Evolutionary conservation across 2,797 vertebrate genomes (phyloP).

Genomic region (Cryptoprocta ferox): DNA sequence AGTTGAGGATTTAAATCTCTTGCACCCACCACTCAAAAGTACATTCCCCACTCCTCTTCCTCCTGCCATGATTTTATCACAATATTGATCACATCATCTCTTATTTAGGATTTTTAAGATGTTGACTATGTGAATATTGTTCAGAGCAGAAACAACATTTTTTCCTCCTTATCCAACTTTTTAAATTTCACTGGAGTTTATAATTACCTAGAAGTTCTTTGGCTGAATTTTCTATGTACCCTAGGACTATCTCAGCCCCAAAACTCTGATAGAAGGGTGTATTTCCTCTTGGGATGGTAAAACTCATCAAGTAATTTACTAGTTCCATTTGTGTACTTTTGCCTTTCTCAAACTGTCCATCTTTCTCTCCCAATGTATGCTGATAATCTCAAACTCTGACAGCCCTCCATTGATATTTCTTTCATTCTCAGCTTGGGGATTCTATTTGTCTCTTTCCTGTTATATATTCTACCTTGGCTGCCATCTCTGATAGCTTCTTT

Average conservation of each 20-base stretch:
- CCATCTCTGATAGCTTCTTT: neutral
- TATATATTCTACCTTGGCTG: neutral
- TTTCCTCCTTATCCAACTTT: neutral
- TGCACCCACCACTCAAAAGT: neutral
- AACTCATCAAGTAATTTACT: neutral
- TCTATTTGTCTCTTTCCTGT: neutral
- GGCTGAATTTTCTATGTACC: neutral
- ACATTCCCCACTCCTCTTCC: rapidly evolving
- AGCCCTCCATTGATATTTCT: neutral
- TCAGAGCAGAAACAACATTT: neutral
- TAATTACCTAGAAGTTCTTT: neutral
- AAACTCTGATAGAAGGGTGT: neutral
- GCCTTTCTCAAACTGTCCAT: neutral
- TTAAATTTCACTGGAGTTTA: neutral
- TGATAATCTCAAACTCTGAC: neutral
- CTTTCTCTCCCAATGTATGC: neutral
- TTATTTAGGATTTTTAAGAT: neutral
- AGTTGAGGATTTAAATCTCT: neutral
- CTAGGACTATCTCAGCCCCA: neutral
- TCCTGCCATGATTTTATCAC: neutral
- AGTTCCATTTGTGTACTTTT: neutral
- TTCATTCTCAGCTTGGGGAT: neutral
- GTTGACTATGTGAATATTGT: neutral
- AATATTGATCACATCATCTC: neutral
- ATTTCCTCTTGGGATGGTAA: neutral